Percentiles rank a stretch among this genome's conserved stretches.
Conservation (phyloP, 2,888 invertebrate genomes). For the Adelphocoris suturalis region DNA sequence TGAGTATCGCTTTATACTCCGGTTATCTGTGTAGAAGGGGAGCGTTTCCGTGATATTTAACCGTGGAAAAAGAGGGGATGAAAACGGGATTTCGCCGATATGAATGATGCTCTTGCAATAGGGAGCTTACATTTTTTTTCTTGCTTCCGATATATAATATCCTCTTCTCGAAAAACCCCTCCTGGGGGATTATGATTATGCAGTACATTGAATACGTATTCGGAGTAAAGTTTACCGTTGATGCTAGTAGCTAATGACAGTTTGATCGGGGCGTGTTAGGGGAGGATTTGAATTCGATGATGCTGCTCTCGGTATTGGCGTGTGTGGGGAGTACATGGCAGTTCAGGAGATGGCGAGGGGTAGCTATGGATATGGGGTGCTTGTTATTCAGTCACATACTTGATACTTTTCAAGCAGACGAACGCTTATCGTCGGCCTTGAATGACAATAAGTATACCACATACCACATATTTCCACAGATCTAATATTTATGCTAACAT, state of each 20-base stretch:
- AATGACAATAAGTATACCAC: no score
- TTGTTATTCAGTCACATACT: background rate
- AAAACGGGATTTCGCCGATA: background rate
- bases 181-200: background rate
- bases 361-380: background rate
- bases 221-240: constrained; percentile 31
- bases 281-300: constrained; percentile 47
- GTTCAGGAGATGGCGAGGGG: background rate
- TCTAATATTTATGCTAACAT: no score
- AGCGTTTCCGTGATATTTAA: constrained; percentile 30
- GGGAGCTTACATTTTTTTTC: constrained; percentile 27
- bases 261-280: constrained; percentile 49
- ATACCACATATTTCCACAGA: background rate
- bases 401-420: background rate
- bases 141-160: constrained; percentile 23
- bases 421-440: background rate
- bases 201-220: constrained; percentile 45
- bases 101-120: constrained; percentile 3
- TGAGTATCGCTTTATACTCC: constrained; percentile 28
- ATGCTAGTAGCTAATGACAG: constrained; percentile 59
- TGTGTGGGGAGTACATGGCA: background rate
- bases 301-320: background rate
- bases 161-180: background rate
- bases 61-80: background rate
- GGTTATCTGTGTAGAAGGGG: background rate